phyloP scores from a whole-genome alignment of 2,113 vertebrate genomes.

The Archocentrus centrarchus region DNA sequence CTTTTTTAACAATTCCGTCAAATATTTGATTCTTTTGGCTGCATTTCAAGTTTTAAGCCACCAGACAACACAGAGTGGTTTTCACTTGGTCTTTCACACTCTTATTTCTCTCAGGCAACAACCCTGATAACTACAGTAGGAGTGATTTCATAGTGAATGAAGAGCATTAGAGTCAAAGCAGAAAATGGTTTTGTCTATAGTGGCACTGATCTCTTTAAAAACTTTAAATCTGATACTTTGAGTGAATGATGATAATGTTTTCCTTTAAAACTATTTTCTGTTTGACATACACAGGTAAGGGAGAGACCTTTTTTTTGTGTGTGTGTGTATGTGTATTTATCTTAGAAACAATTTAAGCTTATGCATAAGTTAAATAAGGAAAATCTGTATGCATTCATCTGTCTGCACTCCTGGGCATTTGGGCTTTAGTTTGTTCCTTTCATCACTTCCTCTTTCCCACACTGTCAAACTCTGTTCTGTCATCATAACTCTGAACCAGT shows the following conservation, averaged over 20 bases:
- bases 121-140: slow-evolving; percentile 15
- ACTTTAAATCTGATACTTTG: background rate
- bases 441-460: background rate
- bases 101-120: slow-evolving; percentile 11
- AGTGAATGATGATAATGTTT: background rate
- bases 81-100: slow-evolving; percentile 10
- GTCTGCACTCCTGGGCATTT: background rate
- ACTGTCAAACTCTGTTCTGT: background rate
- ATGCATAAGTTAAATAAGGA: background rate
- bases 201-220: slow-evolving; percentile 3
- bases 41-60: slow-evolving; percentile 19
- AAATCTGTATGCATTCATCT: background rate
- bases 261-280: background rate
- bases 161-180: slow-evolving; percentile 10
- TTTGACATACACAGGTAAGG: background rate
- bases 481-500: background rate
- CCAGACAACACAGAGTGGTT: slow-evolving; percentile 9
- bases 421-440: background rate
- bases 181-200: background rate
- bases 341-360: background rate
- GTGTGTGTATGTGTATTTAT: background rate
- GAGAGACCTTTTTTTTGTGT: background rate
- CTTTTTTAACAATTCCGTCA: background rate
- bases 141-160: background rate
- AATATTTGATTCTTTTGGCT: background rate